Conservation (phyloP, 2,113 vertebrate species). For the Sceloporus undulatus region DNA sequence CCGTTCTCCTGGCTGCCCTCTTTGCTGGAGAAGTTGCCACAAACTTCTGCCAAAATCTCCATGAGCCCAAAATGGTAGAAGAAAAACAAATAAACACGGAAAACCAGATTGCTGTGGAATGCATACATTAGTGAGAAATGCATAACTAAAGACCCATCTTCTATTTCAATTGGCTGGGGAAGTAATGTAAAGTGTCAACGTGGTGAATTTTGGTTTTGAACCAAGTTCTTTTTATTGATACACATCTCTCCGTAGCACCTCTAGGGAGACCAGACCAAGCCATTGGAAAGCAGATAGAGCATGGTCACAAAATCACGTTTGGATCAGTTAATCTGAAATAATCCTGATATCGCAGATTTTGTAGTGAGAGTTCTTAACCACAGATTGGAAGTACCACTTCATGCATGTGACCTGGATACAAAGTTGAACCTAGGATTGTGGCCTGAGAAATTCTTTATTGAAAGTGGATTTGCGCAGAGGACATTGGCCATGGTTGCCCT, state of each 20-base stretch:
- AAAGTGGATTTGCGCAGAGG: too few species aligned
- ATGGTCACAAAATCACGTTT: not conserved
- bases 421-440: too few species aligned
- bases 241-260: too few species aligned
- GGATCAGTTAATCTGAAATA: not conserved
- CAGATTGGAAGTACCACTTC: too few species aligned
- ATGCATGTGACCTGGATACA: not conserved
- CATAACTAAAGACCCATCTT: slow-evolving; percentile 69
- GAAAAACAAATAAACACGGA: slow-evolving; percentile 9
- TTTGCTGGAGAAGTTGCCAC: slow-evolving; percentile 42
- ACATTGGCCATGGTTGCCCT: too few species aligned
- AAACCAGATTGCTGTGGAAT: slow-evolving; percentile 71
- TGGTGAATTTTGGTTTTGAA: slow-evolving; percentile 54
- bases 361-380: not conserved
- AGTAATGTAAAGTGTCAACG: slow-evolving; percentile 68
- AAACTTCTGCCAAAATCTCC: slow-evolving; percentile 15
- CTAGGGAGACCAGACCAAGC: not conserved
- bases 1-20: slow-evolving; percentile 39
- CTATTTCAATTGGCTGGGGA: slow-evolving; percentile 67
- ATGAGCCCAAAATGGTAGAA: slow-evolving; percentile 62
- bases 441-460: too few species aligned
- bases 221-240: not conserved
- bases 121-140: slow-evolving; percentile 76
- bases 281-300: not conserved
- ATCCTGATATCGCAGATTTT: not conserved